Evolutionary conservation across 1,140 invertebrate species (phyloP).

Genomic region (Penaeus japonicus): DNA sequence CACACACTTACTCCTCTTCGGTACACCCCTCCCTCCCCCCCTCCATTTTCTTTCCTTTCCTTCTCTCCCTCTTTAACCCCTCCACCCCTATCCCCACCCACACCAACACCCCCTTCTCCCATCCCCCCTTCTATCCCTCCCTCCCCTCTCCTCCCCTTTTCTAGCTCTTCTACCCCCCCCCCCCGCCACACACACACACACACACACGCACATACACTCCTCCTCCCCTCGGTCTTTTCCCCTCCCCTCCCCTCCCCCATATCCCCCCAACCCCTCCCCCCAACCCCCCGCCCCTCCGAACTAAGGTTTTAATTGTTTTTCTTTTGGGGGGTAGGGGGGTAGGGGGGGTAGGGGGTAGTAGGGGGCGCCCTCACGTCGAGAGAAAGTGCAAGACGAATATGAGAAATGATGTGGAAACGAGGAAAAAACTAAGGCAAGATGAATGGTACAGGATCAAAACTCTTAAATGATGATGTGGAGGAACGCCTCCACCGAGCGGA

Average conservation of each 20-base stretch:
- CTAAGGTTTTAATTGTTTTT: slow-evolving; percentile 46
- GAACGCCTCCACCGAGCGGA: neutral
- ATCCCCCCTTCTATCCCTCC: neutral
- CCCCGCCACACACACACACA: neutral
- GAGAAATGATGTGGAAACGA: slow-evolving; percentile 51
- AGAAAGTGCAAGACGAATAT: slow-evolving; percentile 41
- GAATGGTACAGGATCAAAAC: slow-evolving; percentile 50
- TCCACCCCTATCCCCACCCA: too few relatives aligned
- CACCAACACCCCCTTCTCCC: too few relatives aligned
- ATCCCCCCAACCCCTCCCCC: neutral
- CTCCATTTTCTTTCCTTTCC: neutral
- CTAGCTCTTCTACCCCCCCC: neutral
- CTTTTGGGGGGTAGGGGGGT: too few relatives aligned
- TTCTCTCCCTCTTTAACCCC: neutral
- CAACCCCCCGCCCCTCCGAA: neutral
- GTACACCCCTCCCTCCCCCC: neutral
- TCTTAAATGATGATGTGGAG: slow-evolving; percentile 51
- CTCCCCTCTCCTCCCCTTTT: neutral
- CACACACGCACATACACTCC: neutral
- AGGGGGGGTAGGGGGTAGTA: too few relatives aligned
- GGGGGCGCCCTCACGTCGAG: slow-evolving; percentile 9
- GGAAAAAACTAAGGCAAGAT: slow-evolving; percentile 39
- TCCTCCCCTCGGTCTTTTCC: neutral
- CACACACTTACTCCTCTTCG: neutral
- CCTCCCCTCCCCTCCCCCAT: neutral